Conservation (phyloP, 2,113 vertebrate species). For the Triplophysa rosa region DNA sequence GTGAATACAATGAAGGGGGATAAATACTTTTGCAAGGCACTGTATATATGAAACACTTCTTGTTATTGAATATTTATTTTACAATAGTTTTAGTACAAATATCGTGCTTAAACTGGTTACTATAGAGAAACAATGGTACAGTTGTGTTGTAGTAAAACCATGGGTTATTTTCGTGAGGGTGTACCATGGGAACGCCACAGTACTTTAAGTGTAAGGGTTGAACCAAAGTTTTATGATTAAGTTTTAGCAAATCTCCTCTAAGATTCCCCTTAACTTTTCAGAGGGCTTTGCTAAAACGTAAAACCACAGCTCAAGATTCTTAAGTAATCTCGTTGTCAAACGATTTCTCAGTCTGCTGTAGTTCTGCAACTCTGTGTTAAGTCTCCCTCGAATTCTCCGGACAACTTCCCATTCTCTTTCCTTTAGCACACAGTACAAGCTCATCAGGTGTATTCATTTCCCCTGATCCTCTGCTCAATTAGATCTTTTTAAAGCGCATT, state of each 20-base stretch:
- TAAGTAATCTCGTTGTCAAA: conserved; percentile 70
- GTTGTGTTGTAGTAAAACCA: no score
- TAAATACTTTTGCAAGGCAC: no score
- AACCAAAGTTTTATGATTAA: background rate
- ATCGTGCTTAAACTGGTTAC: no score
- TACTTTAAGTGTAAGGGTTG: background rate
- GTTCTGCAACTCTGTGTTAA: conserved; percentile 67
- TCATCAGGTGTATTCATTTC: conserved; percentile 77
- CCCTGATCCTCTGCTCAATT: conserved; percentile 73
- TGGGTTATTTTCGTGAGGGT: background rate
- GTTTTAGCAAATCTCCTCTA: conserved; percentile 51
- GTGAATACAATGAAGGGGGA: no score
- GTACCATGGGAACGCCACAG: background rate
- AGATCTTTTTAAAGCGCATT: conserved; percentile 78
- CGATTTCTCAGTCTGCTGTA: conserved; percentile 57
- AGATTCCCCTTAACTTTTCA: conserved; percentile 58
- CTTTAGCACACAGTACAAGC: conserved; percentile 63
- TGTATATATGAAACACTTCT: no score
- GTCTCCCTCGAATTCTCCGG: conserved; percentile 68
- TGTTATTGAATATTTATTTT: no score
- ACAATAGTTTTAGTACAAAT: no score
- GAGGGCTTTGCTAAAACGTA: conserved; percentile 67
- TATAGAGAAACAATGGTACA: no score
- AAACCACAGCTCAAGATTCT: conserved; percentile 58
- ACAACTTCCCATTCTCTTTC: conserved; percentile 60